phyloP scores from a whole-genome alignment of 2,888 invertebrate species.

The Amiota communis region DNA sequence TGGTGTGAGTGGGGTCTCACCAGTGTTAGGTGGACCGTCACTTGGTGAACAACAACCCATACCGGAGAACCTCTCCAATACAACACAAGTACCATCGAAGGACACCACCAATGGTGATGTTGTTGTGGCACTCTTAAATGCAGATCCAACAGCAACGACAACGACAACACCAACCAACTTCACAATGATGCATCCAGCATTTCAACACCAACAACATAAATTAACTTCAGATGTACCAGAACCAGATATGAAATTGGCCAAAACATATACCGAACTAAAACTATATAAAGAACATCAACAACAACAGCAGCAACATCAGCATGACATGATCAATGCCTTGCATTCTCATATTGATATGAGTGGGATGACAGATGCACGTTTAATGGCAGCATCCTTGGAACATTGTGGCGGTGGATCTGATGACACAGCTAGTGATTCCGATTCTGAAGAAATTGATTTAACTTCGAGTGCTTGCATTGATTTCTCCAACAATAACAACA shows the following conservation, averaged over 20 bases:
- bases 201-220: constrained; percentile 60
- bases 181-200: constrained; percentile 73
- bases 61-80: constrained; percentile 68
- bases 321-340: constrained; percentile 40
- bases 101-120: constrained; percentile 25
- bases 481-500: constrained; percentile 72
- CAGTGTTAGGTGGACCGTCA: constrained; percentile 28
- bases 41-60: constrained; percentile 47
- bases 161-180: constrained; percentile 49
- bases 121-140: constrained; percentile 34
- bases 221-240: constrained; percentile 25
- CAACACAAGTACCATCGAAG: constrained; percentile 40
- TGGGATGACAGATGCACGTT: constrained; percentile 51
- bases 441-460: constrained; percentile 73
- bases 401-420: constrained; percentile 51
- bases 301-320: constrained; percentile 39
- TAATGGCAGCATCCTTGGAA: constrained; percentile 52
- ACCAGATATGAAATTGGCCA: constrained; percentile 55
- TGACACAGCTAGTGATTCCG: constrained; percentile 70
- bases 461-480: constrained; percentile 73
- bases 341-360: constrained; percentile 51
- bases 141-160: constrained; percentile 40
- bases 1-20: constrained; percentile 45
- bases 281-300: constrained; percentile 65
- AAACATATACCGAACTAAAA: constrained; percentile 72